Percentiles rank a stretch among this genome's conserved stretches.
These are phyloP conservation scores for Danio aesculapii DNA, from an alignment of 2,797 vertebrate genomes.

Conservation along the genomic window DNA sequence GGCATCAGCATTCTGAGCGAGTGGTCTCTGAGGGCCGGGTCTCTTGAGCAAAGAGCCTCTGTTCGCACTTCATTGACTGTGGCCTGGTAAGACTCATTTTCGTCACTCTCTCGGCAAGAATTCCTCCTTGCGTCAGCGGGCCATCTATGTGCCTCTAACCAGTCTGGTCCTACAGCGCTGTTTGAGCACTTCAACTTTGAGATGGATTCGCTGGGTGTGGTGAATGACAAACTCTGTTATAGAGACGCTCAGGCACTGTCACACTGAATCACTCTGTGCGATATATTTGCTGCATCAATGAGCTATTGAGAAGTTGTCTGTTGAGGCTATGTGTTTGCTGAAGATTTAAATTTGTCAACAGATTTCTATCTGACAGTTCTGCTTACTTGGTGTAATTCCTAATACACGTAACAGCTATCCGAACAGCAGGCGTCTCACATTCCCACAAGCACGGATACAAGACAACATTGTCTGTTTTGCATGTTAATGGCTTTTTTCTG, in stretches of 20 bases:
- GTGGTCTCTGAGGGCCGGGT: conserved; percentile 30
- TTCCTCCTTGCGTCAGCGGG: conserved; percentile 43
- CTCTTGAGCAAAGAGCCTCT: conserved; percentile 37
- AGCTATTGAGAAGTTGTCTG: conserved; percentile 34
- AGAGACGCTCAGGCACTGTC: conserved; percentile 3
- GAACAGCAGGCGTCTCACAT: conserved; percentile 29
- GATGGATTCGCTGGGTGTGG: background rate
- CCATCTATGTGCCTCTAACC: conserved; percentile 20
- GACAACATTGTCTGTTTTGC: conserved; percentile 38
- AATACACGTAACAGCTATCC: conserved; percentile 27
- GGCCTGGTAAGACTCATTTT: conserved; percentile 41
- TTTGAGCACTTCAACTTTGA: conserved; percentile 32
- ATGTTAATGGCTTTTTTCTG: conserved; percentile 17
- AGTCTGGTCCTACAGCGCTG: conserved; percentile 36
- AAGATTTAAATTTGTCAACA: conserved; percentile 40
- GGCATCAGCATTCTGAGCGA: conserved; percentile 49
- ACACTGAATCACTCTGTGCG: conserved; percentile 14
- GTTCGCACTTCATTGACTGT: conserved; percentile 53
- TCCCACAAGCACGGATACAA: conserved; percentile 17
- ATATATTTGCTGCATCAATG: conserved; percentile 36
- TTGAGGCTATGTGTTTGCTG: conserved; percentile 18
- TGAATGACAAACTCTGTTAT: conserved; percentile 34
- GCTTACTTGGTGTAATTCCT: conserved; percentile 37
- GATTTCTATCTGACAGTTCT: conserved; percentile 46
- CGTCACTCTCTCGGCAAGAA: conserved; percentile 34